Percentiles rank a stretch among this genome's conserved stretches.
Conservation (phyloP, 2,113 vertebrate genomes). For the Sterrhoptilus dennistouni region DNA sequence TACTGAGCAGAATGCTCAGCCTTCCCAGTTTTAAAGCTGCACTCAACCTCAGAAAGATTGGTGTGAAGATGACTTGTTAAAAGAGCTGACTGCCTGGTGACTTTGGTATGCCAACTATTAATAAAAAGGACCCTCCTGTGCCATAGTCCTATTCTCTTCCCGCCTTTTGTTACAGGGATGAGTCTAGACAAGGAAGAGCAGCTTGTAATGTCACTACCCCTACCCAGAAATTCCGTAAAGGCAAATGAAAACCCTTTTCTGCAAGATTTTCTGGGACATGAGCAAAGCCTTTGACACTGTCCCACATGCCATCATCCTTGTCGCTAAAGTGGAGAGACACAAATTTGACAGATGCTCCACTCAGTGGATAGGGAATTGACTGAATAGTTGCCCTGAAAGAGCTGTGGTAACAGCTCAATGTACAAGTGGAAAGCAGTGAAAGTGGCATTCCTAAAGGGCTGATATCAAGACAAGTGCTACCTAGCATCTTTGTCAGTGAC, state of each 20-base stretch:
- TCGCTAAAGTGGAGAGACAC: background rate
- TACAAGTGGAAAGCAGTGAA: background rate
- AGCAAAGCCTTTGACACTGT: background rate
- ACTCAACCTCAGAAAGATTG: background rate
- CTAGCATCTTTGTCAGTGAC: background rate
- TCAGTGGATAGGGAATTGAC: background rate
- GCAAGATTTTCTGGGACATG: background rate
- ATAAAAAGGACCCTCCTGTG: background rate
- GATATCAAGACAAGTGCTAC: background rate
- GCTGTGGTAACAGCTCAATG: background rate
- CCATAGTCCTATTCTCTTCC: background rate
- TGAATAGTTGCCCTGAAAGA: background rate
- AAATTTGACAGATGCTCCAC: background rate
- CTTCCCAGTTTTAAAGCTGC: background rate
- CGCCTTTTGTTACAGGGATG: background rate
- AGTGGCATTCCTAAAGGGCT: background rate
- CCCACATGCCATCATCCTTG: background rate
- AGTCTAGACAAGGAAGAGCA: background rate
- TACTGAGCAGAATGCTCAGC: constrained; percentile 7
- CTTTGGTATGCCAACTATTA: background rate
- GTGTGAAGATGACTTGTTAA: background rate
- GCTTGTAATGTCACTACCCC: background rate
- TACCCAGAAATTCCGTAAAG: background rate
- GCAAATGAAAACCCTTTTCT: background rate
- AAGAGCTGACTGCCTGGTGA: background rate